Evolutionary conservation across 2,888 invertebrate species (phyloP), one percentile per base, ranked within the genome.

Genomic region (Eudemis profundana): DNA sequence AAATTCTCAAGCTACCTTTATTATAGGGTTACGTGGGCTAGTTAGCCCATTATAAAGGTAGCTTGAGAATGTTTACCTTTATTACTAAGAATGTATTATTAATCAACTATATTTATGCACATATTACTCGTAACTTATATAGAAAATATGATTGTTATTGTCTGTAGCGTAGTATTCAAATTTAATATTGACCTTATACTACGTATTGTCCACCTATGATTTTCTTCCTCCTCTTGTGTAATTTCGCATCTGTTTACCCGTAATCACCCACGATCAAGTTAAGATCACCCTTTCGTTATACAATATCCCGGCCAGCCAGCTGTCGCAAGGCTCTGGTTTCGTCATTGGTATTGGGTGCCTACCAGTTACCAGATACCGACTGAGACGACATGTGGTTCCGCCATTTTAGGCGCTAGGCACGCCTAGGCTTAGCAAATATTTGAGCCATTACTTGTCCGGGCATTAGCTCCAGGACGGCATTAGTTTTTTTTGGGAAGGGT

Each of bases 321-420:
- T 70, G 69, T 60, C 65, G 66, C 21, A 21, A 53, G 66, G 68
- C 50, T 70, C 69, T 66, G 68, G 70, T 72, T 72, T 70, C 71
- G 62, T 63, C 70, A 72, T 69, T 61, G 76, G 75, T 76, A 46
- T 64, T 64, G 64, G 36, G 36, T 59, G 68, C 72, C 60, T 66
- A 69, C 67, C 71, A 66, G 70, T 61, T 72, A 72, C 70, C 69
- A 67, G 70, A 73, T 70, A 71, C 74, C 72, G 76, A 75, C 75
- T 74, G 72, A 70, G 74, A 77, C 78, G 80, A 81, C 89, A 86
- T 88, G 83, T 86, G 86, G 78, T 72, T 72, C 68, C 67, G 70
- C 85, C 83, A 72, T 83, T 77, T 84, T 85, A 75, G 84, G 86
- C 70, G 66, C 72, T 51, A 2, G 46, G 44, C 59, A 42, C 51